Percentiles rank a stretch among this genome's conserved stretches.
Conservation (phyloP, 2,113 vertebrate genomes). For the Phylloscopus whistleri region DNA sequence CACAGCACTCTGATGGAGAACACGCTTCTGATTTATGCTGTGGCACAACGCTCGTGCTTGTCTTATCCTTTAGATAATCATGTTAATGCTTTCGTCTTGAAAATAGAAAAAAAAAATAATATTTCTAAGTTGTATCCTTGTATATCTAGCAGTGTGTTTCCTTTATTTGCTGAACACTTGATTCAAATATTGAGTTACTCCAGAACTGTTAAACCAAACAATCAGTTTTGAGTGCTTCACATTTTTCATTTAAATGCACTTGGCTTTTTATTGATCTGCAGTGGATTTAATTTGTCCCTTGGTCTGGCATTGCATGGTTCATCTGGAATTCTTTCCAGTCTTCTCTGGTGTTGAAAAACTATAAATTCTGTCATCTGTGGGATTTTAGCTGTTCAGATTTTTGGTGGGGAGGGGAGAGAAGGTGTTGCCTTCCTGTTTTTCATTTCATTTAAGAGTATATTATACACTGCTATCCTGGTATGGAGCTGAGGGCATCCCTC, state of each 20-base stretch:
- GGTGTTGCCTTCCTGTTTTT: background rate
- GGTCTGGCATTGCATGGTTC: background rate
- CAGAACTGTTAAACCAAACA: background rate
- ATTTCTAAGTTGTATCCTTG: background rate
- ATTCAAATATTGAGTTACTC: slow-evolving; percentile 17
- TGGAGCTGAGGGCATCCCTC: background rate
- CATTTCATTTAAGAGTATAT: background rate
- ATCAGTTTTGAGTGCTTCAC: background rate
- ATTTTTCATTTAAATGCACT: slow-evolving; percentile 37
- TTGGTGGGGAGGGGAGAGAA: background rate
- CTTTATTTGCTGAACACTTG: background rate
- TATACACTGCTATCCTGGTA: background rate
- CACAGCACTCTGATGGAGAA: slow-evolving; percentile 7
- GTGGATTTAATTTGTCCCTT: slow-evolving; percentile 39
- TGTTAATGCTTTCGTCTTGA: background rate
- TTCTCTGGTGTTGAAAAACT: background rate
- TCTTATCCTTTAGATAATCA: slow-evolving; percentile 40
- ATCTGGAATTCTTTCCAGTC: background rate
- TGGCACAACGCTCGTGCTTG: background rate
- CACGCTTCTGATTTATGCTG: background rate
- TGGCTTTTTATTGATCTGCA: slow-evolving; percentile 30
- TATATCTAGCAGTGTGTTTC: background rate
- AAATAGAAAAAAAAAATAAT: background rate
- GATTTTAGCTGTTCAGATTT: background rate
- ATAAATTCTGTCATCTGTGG: background rate